These are phyloP conservation scores for Phenacoccus solenopsis DNA, from an alignment of 1,140 invertebrate species.

Conservation along the genomic window DNA sequence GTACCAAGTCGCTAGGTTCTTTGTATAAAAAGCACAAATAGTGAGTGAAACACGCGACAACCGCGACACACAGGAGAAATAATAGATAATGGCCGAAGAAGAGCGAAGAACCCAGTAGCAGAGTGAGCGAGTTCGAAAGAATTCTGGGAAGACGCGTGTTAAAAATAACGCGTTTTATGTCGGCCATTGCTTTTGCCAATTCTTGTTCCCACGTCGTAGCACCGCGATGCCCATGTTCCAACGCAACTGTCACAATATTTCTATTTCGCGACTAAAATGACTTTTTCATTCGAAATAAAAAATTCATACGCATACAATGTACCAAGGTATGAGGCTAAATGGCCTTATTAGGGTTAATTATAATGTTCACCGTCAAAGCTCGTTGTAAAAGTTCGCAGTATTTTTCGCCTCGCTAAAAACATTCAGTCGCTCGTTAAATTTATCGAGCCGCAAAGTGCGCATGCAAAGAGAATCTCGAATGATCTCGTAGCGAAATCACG, in stretches of 20 bases:
- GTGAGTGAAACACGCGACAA: too few relatives aligned
- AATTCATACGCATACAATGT: neutral
- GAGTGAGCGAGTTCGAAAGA: neutral
- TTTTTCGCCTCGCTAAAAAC: too few relatives aligned
- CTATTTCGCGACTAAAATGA: neutral
- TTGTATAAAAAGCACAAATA: too few relatives aligned
- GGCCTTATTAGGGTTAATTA: neutral
- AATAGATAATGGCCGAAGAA: neutral
- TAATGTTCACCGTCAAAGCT: neutral
- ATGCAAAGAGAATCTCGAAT: too few relatives aligned
- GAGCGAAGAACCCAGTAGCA: neutral
- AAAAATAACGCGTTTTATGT: constrained; percentile 3
- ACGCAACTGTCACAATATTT: neutral
- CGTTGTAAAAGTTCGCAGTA: too few relatives aligned
- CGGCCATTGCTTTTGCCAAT: neutral
- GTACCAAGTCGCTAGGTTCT: too few relatives aligned
- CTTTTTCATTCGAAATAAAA: neutral
- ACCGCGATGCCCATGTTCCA: neutral
- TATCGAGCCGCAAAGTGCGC: too few relatives aligned
- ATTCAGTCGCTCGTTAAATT: too few relatives aligned
- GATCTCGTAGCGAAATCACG: too few relatives aligned
- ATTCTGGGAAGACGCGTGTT: neutral
- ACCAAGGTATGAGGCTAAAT: too few relatives aligned
- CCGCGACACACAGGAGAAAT: neutral
- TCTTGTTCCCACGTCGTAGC: neutral